These are phyloP conservation scores for Mythimna impura DNA, from an alignment of 2,888 invertebrate species.

Conservation along the genomic window DNA sequence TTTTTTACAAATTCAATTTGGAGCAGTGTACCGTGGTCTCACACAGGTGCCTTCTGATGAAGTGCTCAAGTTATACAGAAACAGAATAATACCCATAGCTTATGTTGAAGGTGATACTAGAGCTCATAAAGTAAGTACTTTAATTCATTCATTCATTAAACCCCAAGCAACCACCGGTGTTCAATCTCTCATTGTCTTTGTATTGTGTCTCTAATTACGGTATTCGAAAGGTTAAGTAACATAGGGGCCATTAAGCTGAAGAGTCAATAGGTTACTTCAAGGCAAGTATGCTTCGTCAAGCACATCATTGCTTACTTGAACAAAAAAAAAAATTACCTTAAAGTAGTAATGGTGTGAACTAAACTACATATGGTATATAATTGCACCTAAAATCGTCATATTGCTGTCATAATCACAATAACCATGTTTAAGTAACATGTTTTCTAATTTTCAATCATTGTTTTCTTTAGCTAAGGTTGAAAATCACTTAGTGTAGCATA, in stretches of 20 bases:
- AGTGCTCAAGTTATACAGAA: constrained; percentile 95
- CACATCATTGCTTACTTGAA: no score
- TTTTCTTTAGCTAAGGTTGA: constrained; percentile 40
- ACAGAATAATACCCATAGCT: constrained; percentile 96
- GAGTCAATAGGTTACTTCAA: no score
- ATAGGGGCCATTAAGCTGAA: no score
- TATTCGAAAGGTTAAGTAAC: background rate
- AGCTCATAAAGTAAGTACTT: constrained; percentile 91
- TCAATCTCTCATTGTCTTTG: no score
- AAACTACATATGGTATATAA: constrained; percentile 20
- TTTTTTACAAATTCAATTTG: constrained; percentile 98
- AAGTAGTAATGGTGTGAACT: background rate
- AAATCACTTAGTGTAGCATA: constrained; percentile 38
- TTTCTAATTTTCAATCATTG: constrained; percentile 19
- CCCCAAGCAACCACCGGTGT: no score
- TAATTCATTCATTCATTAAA: no score
- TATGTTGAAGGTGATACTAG: constrained; percentile 95
- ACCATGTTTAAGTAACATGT: constrained; percentile 1
- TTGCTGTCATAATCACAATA: constrained; percentile 24
- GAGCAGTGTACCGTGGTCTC: constrained; percentile 97
- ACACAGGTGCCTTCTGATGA: constrained; percentile 95
- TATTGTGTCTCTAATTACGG: constrained; percentile 22
- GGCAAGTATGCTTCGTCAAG: no score
- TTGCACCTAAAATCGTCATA: constrained; percentile 14
- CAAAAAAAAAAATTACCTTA: background rate